phyloP scores from a whole-genome alignment of 2,888 invertebrate species.

The Ceriagrion tenellum region DNA sequence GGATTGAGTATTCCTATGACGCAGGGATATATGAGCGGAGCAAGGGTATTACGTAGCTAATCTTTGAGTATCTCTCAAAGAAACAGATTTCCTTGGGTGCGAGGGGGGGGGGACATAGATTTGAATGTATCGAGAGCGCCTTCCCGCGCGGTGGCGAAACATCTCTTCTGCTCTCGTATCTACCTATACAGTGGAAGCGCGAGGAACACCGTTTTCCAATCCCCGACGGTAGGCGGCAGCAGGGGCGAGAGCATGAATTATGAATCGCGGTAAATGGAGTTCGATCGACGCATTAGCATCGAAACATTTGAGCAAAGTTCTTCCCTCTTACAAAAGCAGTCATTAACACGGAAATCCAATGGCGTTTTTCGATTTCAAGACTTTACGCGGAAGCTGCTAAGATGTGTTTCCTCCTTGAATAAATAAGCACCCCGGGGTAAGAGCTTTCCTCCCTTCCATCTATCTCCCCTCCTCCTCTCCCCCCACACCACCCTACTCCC shows the following conservation, averaged over 20 bases:
- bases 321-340: background rate
- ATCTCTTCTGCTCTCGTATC: background rate
- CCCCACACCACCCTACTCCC: background rate
- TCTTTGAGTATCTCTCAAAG: no score
- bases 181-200: background rate
- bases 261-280: conserved; percentile 12
- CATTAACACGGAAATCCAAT: conserved; percentile 16
- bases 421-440: conserved; percentile 13
- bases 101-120: no score
- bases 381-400: conserved; percentile 22
- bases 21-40: no score
- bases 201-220: background rate
- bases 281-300: conserved; percentile 5
- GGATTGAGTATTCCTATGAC: no score
- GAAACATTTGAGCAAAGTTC: conserved; percentile 16
- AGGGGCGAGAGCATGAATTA: background rate
- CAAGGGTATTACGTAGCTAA: no score
- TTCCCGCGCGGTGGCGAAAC: background rate
- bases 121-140: no score
- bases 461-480: background rate
- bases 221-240: background rate
- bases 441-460: conserved; percentile 51
- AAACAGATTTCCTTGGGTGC: no score
- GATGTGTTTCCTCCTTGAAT: conserved; percentile 36
- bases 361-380: conserved; percentile 28